Evolutionary conservation across 2,797 vertebrate genomes (phyloP).

Genomic region (Phrynocephalus forsythii): DNA sequence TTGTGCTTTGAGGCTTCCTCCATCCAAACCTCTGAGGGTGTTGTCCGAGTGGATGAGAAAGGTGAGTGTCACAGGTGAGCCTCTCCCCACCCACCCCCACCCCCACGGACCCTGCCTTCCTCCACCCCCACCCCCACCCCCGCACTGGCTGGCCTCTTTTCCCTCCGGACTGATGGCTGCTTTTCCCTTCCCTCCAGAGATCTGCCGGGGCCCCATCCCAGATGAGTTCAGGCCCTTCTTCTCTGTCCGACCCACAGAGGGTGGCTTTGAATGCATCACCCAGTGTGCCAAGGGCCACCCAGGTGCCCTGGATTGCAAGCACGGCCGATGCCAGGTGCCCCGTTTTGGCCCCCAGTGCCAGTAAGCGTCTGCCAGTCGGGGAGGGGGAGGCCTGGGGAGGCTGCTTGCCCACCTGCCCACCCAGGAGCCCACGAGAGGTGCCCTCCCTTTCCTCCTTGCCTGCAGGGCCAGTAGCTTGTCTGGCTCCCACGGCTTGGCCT

Average conservation of each 20-base stretch:
- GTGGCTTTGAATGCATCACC: not conserved
- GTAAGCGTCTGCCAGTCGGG: not conserved
- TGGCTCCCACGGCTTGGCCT: too few relatives aligned
- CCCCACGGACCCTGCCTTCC: too few relatives aligned
- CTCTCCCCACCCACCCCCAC: not conserved
- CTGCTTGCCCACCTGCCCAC: too few relatives aligned
- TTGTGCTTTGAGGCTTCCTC: not conserved
- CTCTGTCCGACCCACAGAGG: not conserved
- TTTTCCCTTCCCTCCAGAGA: not conserved
- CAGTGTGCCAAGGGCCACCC: not conserved
- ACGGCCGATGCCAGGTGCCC: not conserved
- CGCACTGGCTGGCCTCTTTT: not conserved
- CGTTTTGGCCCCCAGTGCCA: not conserved
- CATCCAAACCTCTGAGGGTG: not conserved
- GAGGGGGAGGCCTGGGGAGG: too few relatives aligned
- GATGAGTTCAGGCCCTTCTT: slow-evolving; percentile 3
- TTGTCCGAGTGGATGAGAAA: not conserved
- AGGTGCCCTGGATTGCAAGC: slow-evolving; percentile 6
- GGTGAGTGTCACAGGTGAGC: not conserved
- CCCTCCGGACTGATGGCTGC: not conserved
- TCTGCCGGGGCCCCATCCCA: slow-evolving; percentile 8
- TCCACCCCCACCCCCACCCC: not conserved
- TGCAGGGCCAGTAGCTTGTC: not conserved
- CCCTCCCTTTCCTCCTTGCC: not conserved
- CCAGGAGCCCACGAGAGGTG: too few relatives aligned